Evolutionary conservation across 2,797 vertebrate species (phyloP), one percentile per base, ranked within the genome.

Genomic region (Leucoraja ocellata): DNA sequence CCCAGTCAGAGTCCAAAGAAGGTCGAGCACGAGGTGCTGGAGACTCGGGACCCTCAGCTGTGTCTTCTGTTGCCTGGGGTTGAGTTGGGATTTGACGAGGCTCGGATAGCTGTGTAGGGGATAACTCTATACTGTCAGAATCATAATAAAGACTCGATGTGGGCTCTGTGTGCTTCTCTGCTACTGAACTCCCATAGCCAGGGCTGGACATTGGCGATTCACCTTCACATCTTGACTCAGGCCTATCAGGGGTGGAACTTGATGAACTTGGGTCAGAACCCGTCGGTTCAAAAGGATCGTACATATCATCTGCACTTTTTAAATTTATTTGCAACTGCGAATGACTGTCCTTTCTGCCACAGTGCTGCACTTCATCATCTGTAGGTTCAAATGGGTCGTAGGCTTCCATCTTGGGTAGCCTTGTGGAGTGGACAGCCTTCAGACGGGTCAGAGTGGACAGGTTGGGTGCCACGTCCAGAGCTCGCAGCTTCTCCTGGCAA

Each of bases 241-340:
- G 65, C 77, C 65, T 65, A 36, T 81, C 77, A 81, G 77, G 77
- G 23, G 32, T 84, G n/a, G 77, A 80, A 84, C 23, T 54, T 0
- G 97, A 96, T n/a, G 97, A 97, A 93, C 96, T 96, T 0, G 98
- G 98, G 94, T 99, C 98, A 0, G 99, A 99, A 65, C 97, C 96
- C 0, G 99, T 99, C 90, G 99, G 99, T 94, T 99, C 96, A 94
- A 98, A 99, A 65, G 99, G 99, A 95, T 99, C 99, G 2, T 99
- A 99, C 58, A 98, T 97, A 93, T 97, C 97, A 68, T 96, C 97
- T 36, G 96, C 97, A 0, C 96, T 94, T 93, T 96, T 97, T 93
- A 95, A 95, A 71, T 93, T 46, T 0, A 93, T 92, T 68, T 13
- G 94, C 36, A 96, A 95, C 7, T 95, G 95, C 80, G 96, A 94